phyloP scores from a whole-genome alignment of 2,888 invertebrate species.

The Epinotia demarniana region DNA sequence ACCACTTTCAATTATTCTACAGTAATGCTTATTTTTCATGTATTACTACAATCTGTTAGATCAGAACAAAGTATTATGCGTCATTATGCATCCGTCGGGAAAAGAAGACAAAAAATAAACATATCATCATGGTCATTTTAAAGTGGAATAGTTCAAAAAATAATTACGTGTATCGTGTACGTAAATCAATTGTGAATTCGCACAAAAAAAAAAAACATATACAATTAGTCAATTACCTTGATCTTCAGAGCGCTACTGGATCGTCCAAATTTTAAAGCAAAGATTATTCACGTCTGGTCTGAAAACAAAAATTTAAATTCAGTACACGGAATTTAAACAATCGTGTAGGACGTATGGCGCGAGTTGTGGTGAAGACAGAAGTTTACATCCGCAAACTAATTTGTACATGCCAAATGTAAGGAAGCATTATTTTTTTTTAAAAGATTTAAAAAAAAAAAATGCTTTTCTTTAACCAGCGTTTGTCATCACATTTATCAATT shows the following conservation, averaged over 20 bases:
- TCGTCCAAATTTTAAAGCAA: slow-evolving; percentile 43
- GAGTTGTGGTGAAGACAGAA: neutral
- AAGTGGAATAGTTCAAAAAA: neutral
- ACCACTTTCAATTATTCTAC: neutral
- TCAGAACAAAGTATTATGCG: slow-evolving; percentile 38
- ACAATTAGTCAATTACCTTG: slow-evolving; percentile 15
- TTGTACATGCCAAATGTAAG: neutral
- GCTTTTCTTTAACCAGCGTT: too few relatives aligned
- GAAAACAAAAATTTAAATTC: slow-evolving; percentile 27
- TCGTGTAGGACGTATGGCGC: neutral
- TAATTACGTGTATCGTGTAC: too few relatives aligned
- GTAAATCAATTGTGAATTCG: too few relatives aligned
- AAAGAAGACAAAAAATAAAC: slow-evolving; percentile 43
- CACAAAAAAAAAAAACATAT: too few relatives aligned
- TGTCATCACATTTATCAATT: neutral
- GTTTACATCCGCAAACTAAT: neutral
- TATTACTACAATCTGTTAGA: neutral
- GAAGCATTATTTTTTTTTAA: neutral
- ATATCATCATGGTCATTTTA: slow-evolving; percentile 33
- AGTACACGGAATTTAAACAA: neutral
- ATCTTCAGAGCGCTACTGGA: slow-evolving; percentile 8
- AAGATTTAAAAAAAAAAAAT: too few relatives aligned
- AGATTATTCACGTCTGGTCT: slow-evolving; percentile 36
- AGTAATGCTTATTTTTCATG: neutral
- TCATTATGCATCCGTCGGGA: slow-evolving; percentile 46